Percentiles rank a stretch among this genome's conserved stretches.
Evolutionary conservation across 2,888 invertebrate genomes (phyloP).

Genomic region (Dioctria rufipes): DNA sequence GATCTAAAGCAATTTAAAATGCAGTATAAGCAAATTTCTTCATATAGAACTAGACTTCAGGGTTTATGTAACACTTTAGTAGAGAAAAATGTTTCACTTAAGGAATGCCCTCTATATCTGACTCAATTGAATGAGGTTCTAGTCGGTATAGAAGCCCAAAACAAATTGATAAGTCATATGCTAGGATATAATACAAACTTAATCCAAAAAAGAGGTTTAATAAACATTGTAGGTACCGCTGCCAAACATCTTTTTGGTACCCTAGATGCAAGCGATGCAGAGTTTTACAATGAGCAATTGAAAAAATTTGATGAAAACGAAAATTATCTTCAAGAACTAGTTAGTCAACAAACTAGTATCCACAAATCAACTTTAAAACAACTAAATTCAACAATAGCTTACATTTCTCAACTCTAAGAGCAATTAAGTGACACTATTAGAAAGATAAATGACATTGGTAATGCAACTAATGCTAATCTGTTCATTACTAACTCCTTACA

Average conservation of each 20-base stretch:
- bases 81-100: background rate
- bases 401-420: background rate
- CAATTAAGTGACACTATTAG: background rate
- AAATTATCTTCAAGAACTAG: background rate
- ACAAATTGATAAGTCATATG: no score
- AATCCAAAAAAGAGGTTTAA: no score
- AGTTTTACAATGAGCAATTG: background rate
- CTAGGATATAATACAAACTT: no score
- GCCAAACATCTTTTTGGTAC: no score
- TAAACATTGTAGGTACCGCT: no score
- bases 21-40: slow-evolving; percentile 1
- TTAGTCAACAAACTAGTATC: no score
- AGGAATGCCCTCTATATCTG: background rate
- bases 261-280: no score
- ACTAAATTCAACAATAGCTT: no score
- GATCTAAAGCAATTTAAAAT: background rate
- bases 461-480: background rate
- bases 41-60: background rate
- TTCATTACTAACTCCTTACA: no score
- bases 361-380: no score
- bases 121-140: background rate
- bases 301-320: background rate
- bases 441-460: background rate
- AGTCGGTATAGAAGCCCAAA: background rate
- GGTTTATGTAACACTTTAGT: background rate